Base-by-base conservation (phyloP, 35 echinoderm and acorn worm species). In the Heliocidaris erythrogramma region DNA sequence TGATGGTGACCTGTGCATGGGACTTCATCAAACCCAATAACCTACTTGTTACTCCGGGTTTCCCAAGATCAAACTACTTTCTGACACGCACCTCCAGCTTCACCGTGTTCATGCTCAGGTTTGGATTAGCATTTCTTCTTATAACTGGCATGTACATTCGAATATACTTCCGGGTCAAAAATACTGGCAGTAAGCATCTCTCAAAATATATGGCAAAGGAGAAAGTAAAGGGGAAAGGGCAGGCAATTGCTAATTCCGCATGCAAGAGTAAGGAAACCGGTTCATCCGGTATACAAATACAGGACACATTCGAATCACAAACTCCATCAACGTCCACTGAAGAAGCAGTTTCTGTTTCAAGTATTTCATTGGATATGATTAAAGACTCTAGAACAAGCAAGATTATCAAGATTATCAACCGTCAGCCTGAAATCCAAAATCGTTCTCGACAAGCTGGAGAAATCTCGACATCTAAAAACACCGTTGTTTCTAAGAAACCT, bases 161-260 rank as follows among this genome's bases (percentile, higher is more conserved):
- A 49, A 85, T 94, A 32, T 94, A 69, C 69, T 31, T 94, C 49
- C 30, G 35, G 9, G 60, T 94, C 65, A 60, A 60, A 18, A 94
- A 94, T 5, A 89, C 29, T 13, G 87, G 87, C 87, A 89, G 87
- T 48, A 89, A 89, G 24, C 11, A 89, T 42, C 87, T 89, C 13
- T 7, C 87, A 14, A 89, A 89, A n/a, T 89, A 78, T 7, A 27
- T 78, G 21, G 27, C 21, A 3, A 78, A 24, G 65, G 65, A 78
- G 65, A 42, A 42, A 42, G 17, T 3, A 21, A n/a, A 27, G 21
- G 65, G 27, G 7, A 78, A 78, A 78, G 18, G 21, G 0, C 65
- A 78, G 18, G 65, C 65, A n/a, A 78, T 42, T 42, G 35, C 35
- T 42, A 42, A 78, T 27, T 78, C 65, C 65, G 65, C 65, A 27